Evolutionary conservation across 2,888 invertebrate species (phyloP).

Genomic region (Lapara coniferarum): DNA sequence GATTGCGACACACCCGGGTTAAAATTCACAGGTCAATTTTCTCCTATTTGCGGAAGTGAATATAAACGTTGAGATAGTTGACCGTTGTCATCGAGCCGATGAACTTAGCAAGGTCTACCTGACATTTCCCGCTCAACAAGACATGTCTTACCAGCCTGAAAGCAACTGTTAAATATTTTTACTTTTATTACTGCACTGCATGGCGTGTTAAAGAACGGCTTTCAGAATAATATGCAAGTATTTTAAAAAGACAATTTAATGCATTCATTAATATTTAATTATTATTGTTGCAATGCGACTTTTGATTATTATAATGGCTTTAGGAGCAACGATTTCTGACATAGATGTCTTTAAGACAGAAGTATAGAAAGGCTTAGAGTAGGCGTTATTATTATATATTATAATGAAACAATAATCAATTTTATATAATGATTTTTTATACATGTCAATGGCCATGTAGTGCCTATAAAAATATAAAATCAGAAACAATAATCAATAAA

Average conservation of each 20-base stretch:
- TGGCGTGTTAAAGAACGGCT: neutral
- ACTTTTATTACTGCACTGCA: slow-evolving; percentile 5
- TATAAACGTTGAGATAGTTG: slow-evolving; percentile 44
- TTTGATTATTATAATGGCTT: no score
- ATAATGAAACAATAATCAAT: no score
- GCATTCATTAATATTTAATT: no score
- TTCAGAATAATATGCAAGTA: neutral
- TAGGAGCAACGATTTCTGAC: no score
- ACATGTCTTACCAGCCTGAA: slow-evolving; percentile 27
- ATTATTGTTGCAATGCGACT: no score
- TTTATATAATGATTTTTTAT: no score
- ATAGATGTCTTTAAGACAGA: no score
- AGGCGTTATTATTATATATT: no score
- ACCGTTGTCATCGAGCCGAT: slow-evolving; percentile 51
- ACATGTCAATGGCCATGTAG: no score
- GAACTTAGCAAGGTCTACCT: slow-evolving; percentile 69
- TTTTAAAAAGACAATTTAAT: no score
- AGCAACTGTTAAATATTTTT: slow-evolving; percentile 36
- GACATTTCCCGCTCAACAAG: slow-evolving; percentile 60
- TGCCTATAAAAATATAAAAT: no score
- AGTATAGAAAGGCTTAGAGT: no score
- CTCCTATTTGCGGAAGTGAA: slow-evolving; percentile 65
- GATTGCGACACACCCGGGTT: slow-evolving; percentile 48
- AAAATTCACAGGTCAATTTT: slow-evolving; percentile 68
- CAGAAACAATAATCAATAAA: neutral